phyloP scores from a whole-genome alignment of 2,797 vertebrate species.

The Botia kubotai region DNA sequence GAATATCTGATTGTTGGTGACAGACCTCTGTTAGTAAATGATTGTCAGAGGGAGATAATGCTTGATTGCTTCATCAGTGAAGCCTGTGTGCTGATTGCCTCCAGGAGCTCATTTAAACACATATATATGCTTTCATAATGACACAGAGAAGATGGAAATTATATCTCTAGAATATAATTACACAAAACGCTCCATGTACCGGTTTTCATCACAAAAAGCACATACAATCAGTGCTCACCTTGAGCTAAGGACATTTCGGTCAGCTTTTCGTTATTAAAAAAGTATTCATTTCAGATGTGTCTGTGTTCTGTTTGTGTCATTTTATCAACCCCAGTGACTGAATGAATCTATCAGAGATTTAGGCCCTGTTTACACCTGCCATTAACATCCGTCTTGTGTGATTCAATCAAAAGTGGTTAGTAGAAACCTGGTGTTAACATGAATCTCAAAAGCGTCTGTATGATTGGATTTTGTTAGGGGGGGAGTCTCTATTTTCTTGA shows the following conservation, averaged over 20 bases:
- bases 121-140: constrained; percentile 30
- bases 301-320: background rate
- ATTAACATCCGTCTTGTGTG: constrained; percentile 8
- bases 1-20: background rate
- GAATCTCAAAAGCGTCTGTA: background rate
- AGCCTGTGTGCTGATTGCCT: constrained; percentile 34
- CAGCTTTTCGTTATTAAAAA: background rate
- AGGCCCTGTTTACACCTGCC: background rate
- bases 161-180: constrained; percentile 28
- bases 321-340: background rate
- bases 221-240: constrained; percentile 40
- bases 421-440: constrained; percentile 2
- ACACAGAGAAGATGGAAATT: constrained; percentile 33
- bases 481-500: background rate
- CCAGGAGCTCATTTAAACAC: constrained; percentile 27
- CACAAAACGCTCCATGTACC: constrained; percentile 3
- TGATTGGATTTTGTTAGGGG: background rate
- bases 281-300: background rate
- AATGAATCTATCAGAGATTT: background rate
- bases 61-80: constrained; percentile 48
- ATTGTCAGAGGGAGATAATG: constrained; percentile 31
- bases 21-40: constrained; percentile 32
- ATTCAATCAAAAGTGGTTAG: constrained; percentile 9
- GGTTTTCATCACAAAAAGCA: constrained; percentile 31
- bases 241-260: background rate